Evolutionary conservation across 2,888 invertebrate genomes (phyloP).

Genomic region (Amphipoea oculea): DNA sequence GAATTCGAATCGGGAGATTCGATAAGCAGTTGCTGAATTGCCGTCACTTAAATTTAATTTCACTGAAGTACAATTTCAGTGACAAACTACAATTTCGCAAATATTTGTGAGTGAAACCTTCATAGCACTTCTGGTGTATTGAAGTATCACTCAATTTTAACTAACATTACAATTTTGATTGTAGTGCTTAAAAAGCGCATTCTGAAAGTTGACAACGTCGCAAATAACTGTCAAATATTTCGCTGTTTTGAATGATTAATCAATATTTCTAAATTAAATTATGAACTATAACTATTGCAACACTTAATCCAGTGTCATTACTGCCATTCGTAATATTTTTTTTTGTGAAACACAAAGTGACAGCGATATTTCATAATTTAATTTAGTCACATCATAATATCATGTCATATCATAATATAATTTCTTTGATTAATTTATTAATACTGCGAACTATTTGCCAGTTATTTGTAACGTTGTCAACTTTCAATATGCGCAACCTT

Average conservation of each 20-base stretch:
- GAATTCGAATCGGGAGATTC: constrained; percentile 27
- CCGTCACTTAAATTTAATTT: constrained; percentile 24
- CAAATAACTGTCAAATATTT: background rate
- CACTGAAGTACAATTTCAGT: constrained; percentile 1
- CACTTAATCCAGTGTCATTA: background rate
- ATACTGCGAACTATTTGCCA: background rate
- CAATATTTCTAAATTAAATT: background rate
- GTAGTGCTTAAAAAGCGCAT: constrained; percentile 7
- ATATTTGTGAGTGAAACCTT: constrained; percentile 19
- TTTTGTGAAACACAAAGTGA: background rate
- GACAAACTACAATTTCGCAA: background rate
- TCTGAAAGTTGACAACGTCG: background rate
- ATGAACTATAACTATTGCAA: too few species aligned
- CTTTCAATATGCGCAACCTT: background rate
- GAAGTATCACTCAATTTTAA: constrained; percentile 6
- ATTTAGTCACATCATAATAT: background rate
- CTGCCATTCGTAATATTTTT: background rate
- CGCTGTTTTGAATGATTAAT: background rate
- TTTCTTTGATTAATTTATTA: background rate
- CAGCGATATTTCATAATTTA: background rate
- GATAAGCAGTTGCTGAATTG: constrained; percentile 14
- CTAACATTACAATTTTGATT: constrained; percentile 11
- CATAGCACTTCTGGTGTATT: background rate
- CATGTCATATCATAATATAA: too few species aligned
- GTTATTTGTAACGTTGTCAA: background rate